These are phyloP conservation scores for Notarius quadriscutis DNA, from an alignment of 2,113 vertebrate species.

Conservation along the genomic window DNA sequence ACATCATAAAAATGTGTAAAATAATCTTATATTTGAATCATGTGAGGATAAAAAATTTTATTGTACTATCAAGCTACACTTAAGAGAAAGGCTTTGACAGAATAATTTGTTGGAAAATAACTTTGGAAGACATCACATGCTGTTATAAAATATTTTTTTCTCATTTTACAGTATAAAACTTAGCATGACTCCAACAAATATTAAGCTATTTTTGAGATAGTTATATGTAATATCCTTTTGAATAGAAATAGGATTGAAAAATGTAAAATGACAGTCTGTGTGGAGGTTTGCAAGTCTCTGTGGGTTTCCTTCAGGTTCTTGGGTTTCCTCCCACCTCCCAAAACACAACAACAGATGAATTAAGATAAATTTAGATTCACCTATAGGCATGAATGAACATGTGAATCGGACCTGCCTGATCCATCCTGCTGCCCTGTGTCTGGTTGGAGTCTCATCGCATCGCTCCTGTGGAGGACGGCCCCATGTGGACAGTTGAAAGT, in stretches of 20 bases:
- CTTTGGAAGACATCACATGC: neutral
- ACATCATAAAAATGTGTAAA: neutral
- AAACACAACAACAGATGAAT: neutral
- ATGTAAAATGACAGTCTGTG: neutral
- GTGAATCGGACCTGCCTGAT: no score
- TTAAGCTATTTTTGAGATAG: neutral
- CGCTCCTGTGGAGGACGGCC: no score
- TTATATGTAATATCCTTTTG: neutral
- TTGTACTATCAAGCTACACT: neutral
- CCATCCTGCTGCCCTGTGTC: no score
- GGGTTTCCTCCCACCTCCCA: neutral
- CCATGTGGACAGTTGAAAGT: no score
- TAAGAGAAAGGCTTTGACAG: neutral
- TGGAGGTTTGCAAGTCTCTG: neutral
- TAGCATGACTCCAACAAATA: neutral
- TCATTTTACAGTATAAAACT: neutral
- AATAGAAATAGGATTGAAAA: neutral
- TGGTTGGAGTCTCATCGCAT: no score
- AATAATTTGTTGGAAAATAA: neutral
- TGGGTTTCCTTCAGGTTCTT: neutral
- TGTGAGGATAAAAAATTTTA: neutral
- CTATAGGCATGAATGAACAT: neutral
- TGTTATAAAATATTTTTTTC: neutral
- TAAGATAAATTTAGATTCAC: neutral
- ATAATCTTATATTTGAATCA: neutral